A percentile compares a stretch with the other conserved stretches of the same genome.
These are phyloP conservation scores for Morone chrysops DNA, from an alignment of 2,113 vertebrate genomes.

Conservation along the genomic window DNA sequence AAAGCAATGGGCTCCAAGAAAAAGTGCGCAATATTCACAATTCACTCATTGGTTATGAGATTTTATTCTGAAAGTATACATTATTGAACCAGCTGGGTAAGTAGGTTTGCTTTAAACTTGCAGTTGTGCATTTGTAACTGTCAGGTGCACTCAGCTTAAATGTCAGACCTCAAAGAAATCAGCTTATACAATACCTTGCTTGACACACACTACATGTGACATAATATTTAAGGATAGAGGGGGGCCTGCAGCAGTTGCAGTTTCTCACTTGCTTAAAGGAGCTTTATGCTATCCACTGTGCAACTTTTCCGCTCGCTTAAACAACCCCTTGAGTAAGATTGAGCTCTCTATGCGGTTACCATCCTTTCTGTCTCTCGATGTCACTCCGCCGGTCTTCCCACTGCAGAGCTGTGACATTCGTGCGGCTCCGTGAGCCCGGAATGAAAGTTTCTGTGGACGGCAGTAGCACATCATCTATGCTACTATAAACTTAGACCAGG, in stretches of 20 bases:
- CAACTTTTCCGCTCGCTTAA: slow-evolving; percentile 19
- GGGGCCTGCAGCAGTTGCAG: neutral
- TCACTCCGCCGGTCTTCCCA: slow-evolving; percentile 8
- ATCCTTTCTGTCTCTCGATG: slow-evolving; percentile 8
- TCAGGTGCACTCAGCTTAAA: neutral
- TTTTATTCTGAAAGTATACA: neutral
- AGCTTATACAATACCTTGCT: neutral
- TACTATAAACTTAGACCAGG: slow-evolving; percentile 25
- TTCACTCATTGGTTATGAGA: neutral
- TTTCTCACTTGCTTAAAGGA: slow-evolving; percentile 42
- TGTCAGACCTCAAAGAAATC: slow-evolving; percentile 2
- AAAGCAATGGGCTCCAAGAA: no score
- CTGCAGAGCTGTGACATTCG: neutral
- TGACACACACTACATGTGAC: slow-evolving; percentile 35
- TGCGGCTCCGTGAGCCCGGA: slow-evolving; percentile 39
- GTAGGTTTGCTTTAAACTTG: neutral
- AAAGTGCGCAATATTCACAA: neutral
- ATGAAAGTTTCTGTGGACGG: slow-evolving; percentile 23
- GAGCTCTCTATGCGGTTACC: neutral
- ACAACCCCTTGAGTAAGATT: neutral
- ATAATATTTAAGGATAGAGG: slow-evolving; percentile 42
- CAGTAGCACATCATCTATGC: slow-evolving; percentile 11
- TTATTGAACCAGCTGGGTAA: neutral
- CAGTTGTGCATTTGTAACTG: neutral
- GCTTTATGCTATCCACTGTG: slow-evolving; percentile 30